Evolutionary conservation across 1,140 invertebrate genomes (phyloP).

Genomic region (Bursaphelenchus mucronatus): DNA sequence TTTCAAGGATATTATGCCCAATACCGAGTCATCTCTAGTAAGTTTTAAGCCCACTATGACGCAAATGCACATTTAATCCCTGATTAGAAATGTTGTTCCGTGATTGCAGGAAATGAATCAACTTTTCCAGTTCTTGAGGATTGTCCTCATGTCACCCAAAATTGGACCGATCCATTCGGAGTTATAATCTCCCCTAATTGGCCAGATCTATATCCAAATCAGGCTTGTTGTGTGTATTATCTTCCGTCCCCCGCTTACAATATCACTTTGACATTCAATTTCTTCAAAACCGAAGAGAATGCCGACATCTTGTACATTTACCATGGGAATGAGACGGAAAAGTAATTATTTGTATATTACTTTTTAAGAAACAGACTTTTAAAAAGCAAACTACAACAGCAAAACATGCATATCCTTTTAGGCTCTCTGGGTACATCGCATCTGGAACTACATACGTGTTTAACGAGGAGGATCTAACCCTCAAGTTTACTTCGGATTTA

Average conservation of each 20-base stretch:
- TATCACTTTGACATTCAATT: conserved; percentile 9
- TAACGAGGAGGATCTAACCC: not conserved
- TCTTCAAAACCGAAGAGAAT: conserved; percentile 14
- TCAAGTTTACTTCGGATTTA: conserved; percentile 14
- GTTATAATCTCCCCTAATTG: conserved; percentile 15
- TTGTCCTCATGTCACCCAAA: not conserved
- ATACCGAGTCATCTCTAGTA: not conserved
- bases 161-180: conserved; percentile 1
- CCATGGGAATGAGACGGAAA: conserved; percentile 9
- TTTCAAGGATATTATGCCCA: conserved; percentile 16
- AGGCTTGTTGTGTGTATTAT: conserved; percentile 7
- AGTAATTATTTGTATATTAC: conserved; percentile 7
- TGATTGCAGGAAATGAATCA: too few species aligned
- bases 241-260: not conserved
- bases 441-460: not conserved
- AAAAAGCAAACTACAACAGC: too few species aligned
- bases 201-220: conserved; percentile 12
- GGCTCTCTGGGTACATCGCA: conserved; percentile 2
- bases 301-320: conserved; percentile 11
- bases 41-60: too few species aligned
- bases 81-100: too few species aligned
- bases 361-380: not conserved
- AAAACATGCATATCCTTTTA: not conserved
- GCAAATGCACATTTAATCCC: too few species aligned
- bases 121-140: too few species aligned